Conservation (phyloP, 1,140 invertebrate species). For the Battus philenor region DNA sequence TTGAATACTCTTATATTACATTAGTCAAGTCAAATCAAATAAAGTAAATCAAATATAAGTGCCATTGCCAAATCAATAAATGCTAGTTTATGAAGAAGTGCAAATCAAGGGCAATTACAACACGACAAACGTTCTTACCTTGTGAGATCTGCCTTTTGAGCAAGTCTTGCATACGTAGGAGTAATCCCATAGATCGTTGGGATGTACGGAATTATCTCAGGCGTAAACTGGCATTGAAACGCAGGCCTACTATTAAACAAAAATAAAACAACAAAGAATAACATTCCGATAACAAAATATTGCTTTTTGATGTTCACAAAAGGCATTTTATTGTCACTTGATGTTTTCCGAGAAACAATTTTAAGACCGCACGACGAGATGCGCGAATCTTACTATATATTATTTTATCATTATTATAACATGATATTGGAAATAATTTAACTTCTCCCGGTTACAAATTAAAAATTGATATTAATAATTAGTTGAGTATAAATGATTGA, state of each 20-base stretch:
- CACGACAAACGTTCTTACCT: conserved; percentile 76
- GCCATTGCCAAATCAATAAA: conserved; percentile 42
- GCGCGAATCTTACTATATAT: conserved; percentile 3
- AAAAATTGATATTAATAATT: no score
- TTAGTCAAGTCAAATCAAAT: conserved; percentile 7
- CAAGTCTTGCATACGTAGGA: conserved; percentile 91
- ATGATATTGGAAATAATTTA: conserved; percentile 1
- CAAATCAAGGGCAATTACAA: conserved; percentile 51
- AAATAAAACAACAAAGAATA: conserved; percentile 65
- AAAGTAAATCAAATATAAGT: conserved; percentile 5
- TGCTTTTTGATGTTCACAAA: conserved; percentile 70
- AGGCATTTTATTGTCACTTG: conserved; percentile 58
- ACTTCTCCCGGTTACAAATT: background rate
- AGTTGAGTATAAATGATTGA: no score
- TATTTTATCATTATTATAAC: conserved; percentile 8
- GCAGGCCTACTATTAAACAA: conserved; percentile 61
- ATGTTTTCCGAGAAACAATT: conserved; percentile 12
- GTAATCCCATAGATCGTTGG: conserved; percentile 92
- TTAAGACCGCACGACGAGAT: conserved; percentile 9
- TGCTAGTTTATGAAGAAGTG: conserved; percentile 20
- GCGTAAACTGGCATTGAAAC: conserved; percentile 61
- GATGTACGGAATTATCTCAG: conserved; percentile 65
- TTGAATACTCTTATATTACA: no score
- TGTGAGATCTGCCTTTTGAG: conserved; percentile 97
- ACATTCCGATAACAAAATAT: conserved; percentile 65